These are phyloP conservation scores for Globicephala melas DNA, from an alignment of 2,113 vertebrate genomes.

Conservation along the genomic window DNA sequence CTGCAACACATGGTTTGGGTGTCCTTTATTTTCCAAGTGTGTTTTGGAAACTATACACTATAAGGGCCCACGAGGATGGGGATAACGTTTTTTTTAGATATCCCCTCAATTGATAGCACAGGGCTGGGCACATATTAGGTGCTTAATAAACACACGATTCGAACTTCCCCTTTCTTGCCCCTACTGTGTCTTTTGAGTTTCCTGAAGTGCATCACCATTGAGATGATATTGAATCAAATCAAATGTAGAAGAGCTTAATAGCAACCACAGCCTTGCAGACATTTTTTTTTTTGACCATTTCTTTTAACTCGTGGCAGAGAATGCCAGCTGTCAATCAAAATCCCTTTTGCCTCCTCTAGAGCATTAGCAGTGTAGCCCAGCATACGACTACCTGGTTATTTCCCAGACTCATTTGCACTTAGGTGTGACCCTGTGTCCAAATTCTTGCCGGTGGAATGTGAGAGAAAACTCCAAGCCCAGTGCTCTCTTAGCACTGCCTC, in stretches of 20 bases:
- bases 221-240: not conserved
- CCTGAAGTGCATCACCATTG: not conserved
- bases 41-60: not conserved
- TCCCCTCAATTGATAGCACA: not conserved
- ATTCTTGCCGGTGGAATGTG: not conserved
- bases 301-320: not conserved
- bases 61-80: not conserved
- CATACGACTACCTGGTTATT: not conserved
- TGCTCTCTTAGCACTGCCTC: no score
- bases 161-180: not conserved
- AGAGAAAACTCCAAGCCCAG: not conserved
- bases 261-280: not conserved
- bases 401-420: not conserved
- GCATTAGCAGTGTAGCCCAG: not conserved
- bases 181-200: not conserved
- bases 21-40: not conserved
- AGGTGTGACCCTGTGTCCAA: not conserved
- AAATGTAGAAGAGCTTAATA: slow-evolving; percentile 7
- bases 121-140: not conserved
- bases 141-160: not conserved
- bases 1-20: not conserved
- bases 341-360: not conserved
- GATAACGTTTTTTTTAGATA: not conserved
- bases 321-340: not conserved
- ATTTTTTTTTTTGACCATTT: not conserved